Base-by-base conservation (phyloP, 2,113 vertebrate genomes). In the Bettongia penicillata region DNA sequence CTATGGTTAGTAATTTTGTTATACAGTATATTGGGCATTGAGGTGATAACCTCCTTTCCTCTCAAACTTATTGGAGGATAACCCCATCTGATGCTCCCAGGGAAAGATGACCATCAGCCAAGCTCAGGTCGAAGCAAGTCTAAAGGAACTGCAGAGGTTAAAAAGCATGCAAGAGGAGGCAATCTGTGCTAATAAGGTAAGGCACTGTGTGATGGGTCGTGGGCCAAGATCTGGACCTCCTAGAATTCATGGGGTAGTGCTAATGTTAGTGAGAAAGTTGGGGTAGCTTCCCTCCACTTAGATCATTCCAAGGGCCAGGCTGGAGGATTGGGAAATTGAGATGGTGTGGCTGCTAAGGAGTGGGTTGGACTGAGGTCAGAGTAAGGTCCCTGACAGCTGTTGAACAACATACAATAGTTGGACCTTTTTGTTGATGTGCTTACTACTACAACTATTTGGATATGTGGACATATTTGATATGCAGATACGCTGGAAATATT, bases 181-280 rank as follows among this genome's bases (percentile, higher is more conserved):
- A 0, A 96, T 97, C 53, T 9, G 6, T 8, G 95, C 47, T 95
- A 95, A 96, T 90, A 98, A 98, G 97, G 98, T 98, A 96, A 97
- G 98, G 93, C 90, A 53, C 51, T 95, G 53, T 51, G 77, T 25
- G 52, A 96, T 22, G n/a, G 94, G 12, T 90, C 57, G 57, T 91
- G 28, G 96, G 48, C 48, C 23, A 91, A 10, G 96, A 90, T 22
- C 90, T 43, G 94, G 95, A 57, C 51, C 26, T 94, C 37, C 68
- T 84, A 91, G 25, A 90, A 53, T 84, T 7, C 68, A 84, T 84
- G 6, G n/a, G n/a, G 2, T 43, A 84, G 68, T 84, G 68, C 43
- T 84, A 43, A 31, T 84, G 31, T 84, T 52, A 0, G 61, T 84
- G 0, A 43, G 95, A 51, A 96, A 55, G 16, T 93, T 7, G 49